Conservation (phyloP, 2,888 invertebrate genomes). For the Cistogaster globosa region DNA sequence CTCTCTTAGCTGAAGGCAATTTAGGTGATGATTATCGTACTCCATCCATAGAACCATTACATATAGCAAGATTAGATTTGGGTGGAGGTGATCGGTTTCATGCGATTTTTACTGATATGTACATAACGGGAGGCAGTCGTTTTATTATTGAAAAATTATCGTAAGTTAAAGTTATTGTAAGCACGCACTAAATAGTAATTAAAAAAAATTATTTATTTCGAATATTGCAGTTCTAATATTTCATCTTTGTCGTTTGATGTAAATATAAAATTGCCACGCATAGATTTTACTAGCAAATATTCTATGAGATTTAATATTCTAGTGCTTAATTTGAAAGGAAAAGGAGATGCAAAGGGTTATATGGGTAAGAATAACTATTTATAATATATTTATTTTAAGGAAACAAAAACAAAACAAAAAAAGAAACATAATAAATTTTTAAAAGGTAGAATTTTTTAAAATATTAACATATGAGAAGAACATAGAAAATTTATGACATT, state of each 20-base stretch:
- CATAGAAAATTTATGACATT: no score
- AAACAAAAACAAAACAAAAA: no score
- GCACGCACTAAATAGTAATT: background rate
- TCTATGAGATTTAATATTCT: conserved; percentile 80
- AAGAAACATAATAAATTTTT: background rate
- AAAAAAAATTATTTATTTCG: background rate
- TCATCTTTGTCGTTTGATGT: conserved; percentile 80
- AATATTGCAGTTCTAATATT: conserved; percentile 77
- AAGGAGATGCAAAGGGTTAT: conserved; percentile 80
- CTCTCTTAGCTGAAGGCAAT: conserved; percentile 80
- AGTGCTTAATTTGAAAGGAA: conserved; percentile 81
- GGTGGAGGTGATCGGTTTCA: conserved; percentile 80
- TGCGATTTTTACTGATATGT: conserved; percentile 80
- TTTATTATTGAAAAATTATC: conserved; percentile 81
- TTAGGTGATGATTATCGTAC: conserved; percentile 82
- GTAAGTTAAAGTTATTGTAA: conserved; percentile 74
- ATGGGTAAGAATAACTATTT: conserved; percentile 75
- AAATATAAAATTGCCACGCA: conserved; percentile 79
- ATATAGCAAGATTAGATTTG: conserved; percentile 81
- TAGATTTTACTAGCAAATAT: conserved; percentile 82
- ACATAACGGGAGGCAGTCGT: conserved; percentile 81
- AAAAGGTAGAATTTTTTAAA: no score
- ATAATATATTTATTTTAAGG: no score
- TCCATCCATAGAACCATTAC: conserved; percentile 80
- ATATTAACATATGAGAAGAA: no score